Evolutionary conservation across 2,113 vertebrate genomes (phyloP).

Genomic region (Rallus limicola): DNA sequence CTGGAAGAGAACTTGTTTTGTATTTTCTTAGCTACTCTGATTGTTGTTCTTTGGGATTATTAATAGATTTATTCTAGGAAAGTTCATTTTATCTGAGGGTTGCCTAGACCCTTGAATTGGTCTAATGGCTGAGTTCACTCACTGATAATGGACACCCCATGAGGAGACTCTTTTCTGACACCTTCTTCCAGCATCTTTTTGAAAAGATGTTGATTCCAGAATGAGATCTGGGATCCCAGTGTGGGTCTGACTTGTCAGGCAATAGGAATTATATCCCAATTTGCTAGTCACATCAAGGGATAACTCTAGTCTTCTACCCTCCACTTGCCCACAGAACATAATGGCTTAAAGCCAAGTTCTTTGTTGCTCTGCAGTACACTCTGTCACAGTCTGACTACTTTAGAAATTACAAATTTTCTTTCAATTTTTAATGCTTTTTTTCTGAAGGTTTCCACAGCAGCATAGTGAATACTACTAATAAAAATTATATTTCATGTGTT

Average conservation of each 20-base stretch:
- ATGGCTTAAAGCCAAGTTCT: background rate
- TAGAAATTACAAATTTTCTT: background rate
- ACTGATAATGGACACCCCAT: background rate
- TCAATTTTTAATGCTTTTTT: background rate
- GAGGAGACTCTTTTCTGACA: background rate
- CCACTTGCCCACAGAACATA: fast-evolving
- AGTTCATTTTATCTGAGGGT: background rate
- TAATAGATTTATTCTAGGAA: background rate
- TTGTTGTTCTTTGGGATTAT: background rate
- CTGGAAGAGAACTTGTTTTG: background rate
- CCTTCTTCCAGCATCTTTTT: background rate
- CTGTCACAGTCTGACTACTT: background rate
- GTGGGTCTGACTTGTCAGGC: background rate
- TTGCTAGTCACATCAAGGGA: background rate
- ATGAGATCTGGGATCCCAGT: background rate
- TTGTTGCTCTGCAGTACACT: background rate
- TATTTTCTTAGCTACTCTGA: background rate
- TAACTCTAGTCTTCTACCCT: background rate
- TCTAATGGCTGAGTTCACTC: background rate
- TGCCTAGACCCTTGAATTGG: background rate
- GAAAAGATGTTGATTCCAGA: background rate
- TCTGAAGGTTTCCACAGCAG: background rate
- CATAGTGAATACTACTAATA: background rate
- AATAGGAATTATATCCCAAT: fast-evolving
- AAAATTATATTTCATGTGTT: background rate